Evolutionary conservation across 1,140 invertebrate species (phyloP).

Genomic region (Drosophila aff.): DNA sequence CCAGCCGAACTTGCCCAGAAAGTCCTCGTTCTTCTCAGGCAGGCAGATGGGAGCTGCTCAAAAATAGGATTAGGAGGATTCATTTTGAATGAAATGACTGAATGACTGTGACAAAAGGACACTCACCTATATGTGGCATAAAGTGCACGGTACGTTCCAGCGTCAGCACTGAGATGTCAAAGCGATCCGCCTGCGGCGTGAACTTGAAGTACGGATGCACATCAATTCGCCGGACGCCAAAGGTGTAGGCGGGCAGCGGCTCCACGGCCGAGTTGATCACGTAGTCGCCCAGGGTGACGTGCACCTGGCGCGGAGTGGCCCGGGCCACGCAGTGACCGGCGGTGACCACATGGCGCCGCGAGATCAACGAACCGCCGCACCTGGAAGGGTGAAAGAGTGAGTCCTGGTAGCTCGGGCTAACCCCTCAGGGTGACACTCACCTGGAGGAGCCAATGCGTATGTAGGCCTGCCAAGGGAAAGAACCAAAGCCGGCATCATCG

Average conservation of each 20-base stretch:
- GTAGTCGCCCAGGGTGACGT: constrained; percentile 96
- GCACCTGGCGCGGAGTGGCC: constrained; percentile 94
- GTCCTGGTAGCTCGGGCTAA: neutral
- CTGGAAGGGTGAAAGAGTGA: constrained; percentile 86
- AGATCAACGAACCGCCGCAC: constrained; percentile 97
- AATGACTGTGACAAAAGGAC: no score
- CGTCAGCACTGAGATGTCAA: constrained; percentile 96
- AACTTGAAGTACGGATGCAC: constrained; percentile 98
- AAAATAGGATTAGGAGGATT: neutral
- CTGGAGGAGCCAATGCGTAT: constrained; percentile 94
- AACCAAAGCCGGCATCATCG: constrained; percentile 96
- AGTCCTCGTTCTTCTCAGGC: constrained; percentile 95
- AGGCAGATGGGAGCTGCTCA: constrained; percentile 93
- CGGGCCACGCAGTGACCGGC: constrained; percentile 98
- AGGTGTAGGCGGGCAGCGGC: constrained; percentile 94
- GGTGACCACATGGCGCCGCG: constrained; percentile 96
- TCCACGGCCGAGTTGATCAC: constrained; percentile 97
- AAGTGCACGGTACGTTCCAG: constrained; percentile 95
- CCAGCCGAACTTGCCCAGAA: constrained; percentile 95
- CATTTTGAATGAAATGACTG: neutral
- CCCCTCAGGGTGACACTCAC: constrained; percentile 70
- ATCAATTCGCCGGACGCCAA: constrained; percentile 94
- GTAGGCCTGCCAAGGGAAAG: constrained; percentile 98
- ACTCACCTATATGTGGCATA: constrained; percentile 93
- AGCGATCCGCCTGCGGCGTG: constrained; percentile 95